Evolutionary conservation across 2,113 vertebrate genomes (phyloP).

Genomic region (Neolamprologus kungweensis): DNA sequence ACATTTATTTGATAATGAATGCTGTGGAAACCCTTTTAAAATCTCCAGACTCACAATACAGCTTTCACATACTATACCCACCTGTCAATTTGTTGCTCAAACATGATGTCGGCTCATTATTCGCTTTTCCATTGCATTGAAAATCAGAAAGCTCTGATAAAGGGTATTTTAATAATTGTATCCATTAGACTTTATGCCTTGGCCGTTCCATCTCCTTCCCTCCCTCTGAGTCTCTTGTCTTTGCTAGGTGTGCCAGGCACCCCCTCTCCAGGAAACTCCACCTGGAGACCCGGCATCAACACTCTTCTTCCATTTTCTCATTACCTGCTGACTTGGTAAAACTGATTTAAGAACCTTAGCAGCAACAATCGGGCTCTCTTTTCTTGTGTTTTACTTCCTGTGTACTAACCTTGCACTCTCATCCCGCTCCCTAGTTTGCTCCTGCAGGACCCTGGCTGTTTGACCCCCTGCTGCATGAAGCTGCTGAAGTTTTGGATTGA

Average conservation of each 20-base stretch:
- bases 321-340: background rate
- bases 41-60: background rate
- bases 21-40: background rate
- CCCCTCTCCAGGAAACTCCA: background rate
- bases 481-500: background rate
- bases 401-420: background rate
- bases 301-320: background rate
- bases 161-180: background rate
- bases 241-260: background rate
- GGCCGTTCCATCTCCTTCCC: background rate
- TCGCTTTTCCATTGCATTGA: background rate
- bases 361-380: background rate
- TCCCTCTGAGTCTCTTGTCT: background rate
- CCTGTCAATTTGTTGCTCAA: background rate
- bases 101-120: background rate
- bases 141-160: background rate
- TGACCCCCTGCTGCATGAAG: background rate
- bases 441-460: background rate
- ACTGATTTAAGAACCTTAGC: background rate
- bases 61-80: background rate
- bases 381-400: background rate
- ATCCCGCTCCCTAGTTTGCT: background rate
- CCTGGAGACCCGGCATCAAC: rapidly evolving
- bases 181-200: background rate
- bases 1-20: background rate